phyloP scores from a whole-genome alignment of 2,888 invertebrate species.

The Amblyjoppa proteus region DNA sequence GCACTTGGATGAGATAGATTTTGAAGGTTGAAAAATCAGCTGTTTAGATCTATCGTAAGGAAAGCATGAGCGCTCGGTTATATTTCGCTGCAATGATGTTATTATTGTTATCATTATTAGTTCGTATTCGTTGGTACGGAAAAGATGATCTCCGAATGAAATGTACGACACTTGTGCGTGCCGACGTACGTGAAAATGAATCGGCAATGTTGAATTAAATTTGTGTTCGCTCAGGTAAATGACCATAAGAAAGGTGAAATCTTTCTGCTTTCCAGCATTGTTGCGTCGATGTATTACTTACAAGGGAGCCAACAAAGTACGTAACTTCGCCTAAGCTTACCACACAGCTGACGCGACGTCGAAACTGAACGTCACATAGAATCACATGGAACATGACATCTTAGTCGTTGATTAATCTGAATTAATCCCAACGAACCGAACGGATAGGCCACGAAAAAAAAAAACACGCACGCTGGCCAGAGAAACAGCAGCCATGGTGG shows the following conservation, averaged over 20 bases:
- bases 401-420: slow-evolving; percentile 52
- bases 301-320: not conserved
- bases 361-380: slow-evolving; percentile 50
- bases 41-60: not conserved
- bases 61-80: not conserved
- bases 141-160: too few species aligned
- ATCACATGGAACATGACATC: slow-evolving; percentile 27
- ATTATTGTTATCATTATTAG: not conserved
- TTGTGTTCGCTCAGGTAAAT: not conserved
- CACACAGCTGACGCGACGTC: slow-evolving; percentile 32
- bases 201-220: not conserved
- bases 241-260: not conserved
- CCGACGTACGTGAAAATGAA: too few species aligned
- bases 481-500: slow-evolving; percentile 1
- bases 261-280: not conserved
- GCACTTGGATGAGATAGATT: not conserved
- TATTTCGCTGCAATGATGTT: not conserved
- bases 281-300: not conserved
- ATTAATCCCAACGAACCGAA: slow-evolving; percentile 51
- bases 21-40: not conserved
- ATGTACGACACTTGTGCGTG: too few species aligned
- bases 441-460: slow-evolving; percentile 29
- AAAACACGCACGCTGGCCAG: not conserved
- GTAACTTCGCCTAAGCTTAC: not conserved
- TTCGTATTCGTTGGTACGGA: too few species aligned